Percentiles rank a stretch among this genome's conserved stretches.
Conservation (phyloP, 2,113 vertebrate genomes). For the Setophaga kirtlandii region DNA sequence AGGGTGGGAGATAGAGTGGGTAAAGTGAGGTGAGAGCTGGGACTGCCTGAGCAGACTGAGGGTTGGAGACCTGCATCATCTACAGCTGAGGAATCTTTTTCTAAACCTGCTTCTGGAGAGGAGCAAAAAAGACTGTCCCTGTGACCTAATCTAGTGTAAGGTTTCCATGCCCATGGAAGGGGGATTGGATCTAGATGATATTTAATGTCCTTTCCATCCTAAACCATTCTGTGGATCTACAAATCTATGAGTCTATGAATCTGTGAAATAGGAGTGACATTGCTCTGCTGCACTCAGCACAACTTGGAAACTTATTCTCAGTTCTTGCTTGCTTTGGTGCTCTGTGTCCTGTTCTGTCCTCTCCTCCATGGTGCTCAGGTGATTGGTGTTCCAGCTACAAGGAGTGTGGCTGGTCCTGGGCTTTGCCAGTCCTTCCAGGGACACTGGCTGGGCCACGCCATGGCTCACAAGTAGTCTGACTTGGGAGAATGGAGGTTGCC, state of each 20-base stretch:
- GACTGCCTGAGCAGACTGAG: not conserved
- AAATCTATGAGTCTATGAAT: not conserved
- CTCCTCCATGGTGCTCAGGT: not conserved
- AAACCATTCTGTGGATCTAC: not conserved
- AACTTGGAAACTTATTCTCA: not conserved
- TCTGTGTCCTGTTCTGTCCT: not conserved
- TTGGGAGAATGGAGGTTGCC: not conserved
- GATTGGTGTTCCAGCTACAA: not conserved
- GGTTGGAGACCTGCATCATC: not conserved
- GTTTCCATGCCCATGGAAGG: not conserved
- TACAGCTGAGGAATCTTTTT: not conserved
- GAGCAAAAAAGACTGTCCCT: not conserved
- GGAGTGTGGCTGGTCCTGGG: not conserved
- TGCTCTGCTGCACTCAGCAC: not conserved
- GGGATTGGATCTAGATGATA: not conserved
- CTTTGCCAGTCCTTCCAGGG: not conserved
- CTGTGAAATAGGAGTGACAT: not conserved
- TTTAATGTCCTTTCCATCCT: not conserved
- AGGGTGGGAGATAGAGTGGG: not conserved
- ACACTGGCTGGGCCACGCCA: fast-evolving
- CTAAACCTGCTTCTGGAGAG: not conserved
- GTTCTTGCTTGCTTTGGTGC: not conserved
- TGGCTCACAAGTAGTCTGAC: not conserved
- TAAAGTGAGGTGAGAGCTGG: not conserved
- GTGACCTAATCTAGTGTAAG: fast-evolving